Base-by-base conservation (phyloP, 2,888 invertebrate species). In the Clivina fossor region DNA sequence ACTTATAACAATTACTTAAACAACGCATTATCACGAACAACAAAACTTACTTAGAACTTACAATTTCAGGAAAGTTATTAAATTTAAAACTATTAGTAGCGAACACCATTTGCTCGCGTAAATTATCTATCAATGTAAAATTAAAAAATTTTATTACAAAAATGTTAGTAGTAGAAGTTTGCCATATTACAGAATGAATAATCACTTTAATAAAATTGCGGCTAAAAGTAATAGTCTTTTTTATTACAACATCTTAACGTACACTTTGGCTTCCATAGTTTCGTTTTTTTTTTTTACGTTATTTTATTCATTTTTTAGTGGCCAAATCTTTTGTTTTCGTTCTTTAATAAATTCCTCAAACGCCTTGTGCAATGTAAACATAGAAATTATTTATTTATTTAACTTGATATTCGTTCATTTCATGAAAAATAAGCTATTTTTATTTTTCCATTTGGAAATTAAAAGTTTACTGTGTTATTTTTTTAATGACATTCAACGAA, bases 121-220 rank as follows among this genome's bases (percentile, higher is more conserved):
- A 43, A 51, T 51, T 51, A 51, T 51, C 51, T 51, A 51, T 51
- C 51, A 51, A 51, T 51, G 41, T 51, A 24, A 51, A 51, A 51
- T 51, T 51, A 51, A 51, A n/a, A n/a, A 51, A 51, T 51, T 51
- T 51, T 41, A 51, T 51, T 51, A 51, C 51, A 51, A 51, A 51
- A 16, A n/a, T n/a, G n/a, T n/a, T n/a, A 41, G 50, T 40, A 43
- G 51, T 22, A 51, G 41, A 40, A 43, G 16, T 20, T 32, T 20
- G 18, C 18, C 32, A 41, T 51, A 43, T 51, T 51, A 33, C 20
- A 33, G 32, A 40, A 51, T 51, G 51, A 51, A 51, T 51, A 51
- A 51, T 51, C 41, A 35, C 43, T 51, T 51, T 51, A 51, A 51
- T 51, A 51, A 51, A 51, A 51, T 51, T 51, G 51, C 7, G 51